Base-by-base conservation (phyloP, 2,797 vertebrate genomes). In the Neosilurus mollespiculum region DNA sequence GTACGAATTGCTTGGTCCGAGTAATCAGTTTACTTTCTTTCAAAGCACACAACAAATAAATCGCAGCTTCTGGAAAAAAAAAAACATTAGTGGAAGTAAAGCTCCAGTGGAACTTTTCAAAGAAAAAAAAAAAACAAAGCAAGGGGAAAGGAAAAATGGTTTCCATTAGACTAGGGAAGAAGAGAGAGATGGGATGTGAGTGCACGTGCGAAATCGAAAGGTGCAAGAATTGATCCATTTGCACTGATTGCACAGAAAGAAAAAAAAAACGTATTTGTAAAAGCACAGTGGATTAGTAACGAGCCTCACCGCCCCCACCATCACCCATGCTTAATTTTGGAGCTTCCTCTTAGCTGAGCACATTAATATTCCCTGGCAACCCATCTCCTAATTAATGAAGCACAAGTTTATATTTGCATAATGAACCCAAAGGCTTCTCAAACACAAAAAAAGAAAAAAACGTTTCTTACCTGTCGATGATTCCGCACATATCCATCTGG, bases 401-500 rank as follows among this genome's bases (percentile, higher is more conserved):
- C 1, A 2, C n/a, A 24, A 67, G 62, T 14, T 66, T 75, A 4
- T 4, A 79, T 83, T 79, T 81, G 76, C 82, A 71, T 86, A 72
- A 85, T 54, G 69, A 83, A 81, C 24, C 59, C n/a, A 12, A 66
- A 69, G 10, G 26, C 59, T 26, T 24, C 37, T n/a, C 20, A 24
- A 58, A 58, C 14, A 26, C 22, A 16, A 54, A 34, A 34, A 5
- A 9, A 20, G 2, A 9, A 15, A 78, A 67, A 43, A 58, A 30
- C 1, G 65, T 1, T 12, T 4, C 92, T 93, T 90, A 98, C 97
- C 97, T 96, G 93, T 99, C 97, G 53, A 93, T 95, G 89, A 99
- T 97, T 75, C 96, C 96, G 81, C 97, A 99, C 76, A 96, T 92
- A 91, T 98, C 97, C 87, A 98, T 94, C 87, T 96, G 96, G 85